Percentiles rank a stretch among this genome's conserved stretches.
These are phyloP conservation scores for Sycophila sp. DNA, from an alignment of 1,140 invertebrate species.

Conservation along the genomic window DNA sequence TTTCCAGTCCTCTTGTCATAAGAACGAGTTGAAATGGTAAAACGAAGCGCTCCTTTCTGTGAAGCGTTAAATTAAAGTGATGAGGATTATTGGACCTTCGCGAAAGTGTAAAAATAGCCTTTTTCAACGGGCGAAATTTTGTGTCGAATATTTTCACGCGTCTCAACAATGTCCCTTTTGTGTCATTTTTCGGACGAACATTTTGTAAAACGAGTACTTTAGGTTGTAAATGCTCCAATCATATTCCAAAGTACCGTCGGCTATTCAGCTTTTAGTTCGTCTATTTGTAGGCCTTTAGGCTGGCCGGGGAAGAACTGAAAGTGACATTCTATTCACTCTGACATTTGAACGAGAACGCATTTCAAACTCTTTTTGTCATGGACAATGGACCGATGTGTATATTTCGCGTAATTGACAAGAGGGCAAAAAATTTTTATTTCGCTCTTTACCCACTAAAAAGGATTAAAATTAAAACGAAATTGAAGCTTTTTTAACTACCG, in stretches of 20 bases:
- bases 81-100: too few species aligned
- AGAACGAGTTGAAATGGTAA: too few species aligned
- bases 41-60: too few species aligned
- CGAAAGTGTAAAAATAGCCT: too few species aligned
- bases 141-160: too few species aligned
- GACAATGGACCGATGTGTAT: slow-evolving; percentile 14
- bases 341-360: slow-evolving; percentile 21
- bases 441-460: not conserved
- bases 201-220: not conserved
- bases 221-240: slow-evolving; percentile 15
- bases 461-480: slow-evolving; percentile 13
- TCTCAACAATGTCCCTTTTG: too few species aligned
- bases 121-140: too few species aligned
- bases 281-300: slow-evolving; percentile 26
- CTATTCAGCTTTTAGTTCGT: slow-evolving; percentile 10
- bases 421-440: slow-evolving; percentile 12
- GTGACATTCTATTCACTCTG: slow-evolving; percentile 28
- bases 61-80: too few species aligned
- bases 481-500: too few species aligned
- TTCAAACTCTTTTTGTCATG: slow-evolving; percentile 8
- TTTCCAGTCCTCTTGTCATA: too few species aligned
- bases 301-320: slow-evolving; percentile 12
- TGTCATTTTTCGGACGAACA: too few species aligned
- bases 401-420: slow-evolving; percentile 22
- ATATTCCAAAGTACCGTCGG: slow-evolving; percentile 7